Conservation (phyloP, 2,888 invertebrate species). For the Scaptomyza reducta region DNA sequence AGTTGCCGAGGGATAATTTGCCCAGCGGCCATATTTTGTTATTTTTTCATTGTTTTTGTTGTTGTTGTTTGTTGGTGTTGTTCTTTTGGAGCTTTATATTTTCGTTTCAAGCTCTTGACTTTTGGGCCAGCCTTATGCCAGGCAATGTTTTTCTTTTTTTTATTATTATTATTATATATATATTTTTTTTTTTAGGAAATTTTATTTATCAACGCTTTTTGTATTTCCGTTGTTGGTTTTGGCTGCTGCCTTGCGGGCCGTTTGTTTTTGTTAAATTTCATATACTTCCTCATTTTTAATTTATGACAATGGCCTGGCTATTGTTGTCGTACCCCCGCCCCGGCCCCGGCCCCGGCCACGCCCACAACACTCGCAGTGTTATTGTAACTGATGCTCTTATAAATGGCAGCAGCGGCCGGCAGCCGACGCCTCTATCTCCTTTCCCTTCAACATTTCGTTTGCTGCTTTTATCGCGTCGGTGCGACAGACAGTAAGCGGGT, state of each 20-base stretch:
- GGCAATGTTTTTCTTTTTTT: slow-evolving; percentile 19
- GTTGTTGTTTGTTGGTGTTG: slow-evolving; percentile 9
- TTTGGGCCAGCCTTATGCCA: slow-evolving; percentile 45
- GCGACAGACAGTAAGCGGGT: slow-evolving; percentile 50
- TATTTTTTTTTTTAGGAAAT: slow-evolving; percentile 53
- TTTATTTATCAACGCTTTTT: slow-evolving; percentile 77
- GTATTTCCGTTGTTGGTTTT: slow-evolving; percentile 65
- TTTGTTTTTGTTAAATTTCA: slow-evolving; percentile 78
- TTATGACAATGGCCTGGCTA: slow-evolving; percentile 79
- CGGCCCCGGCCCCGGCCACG: slow-evolving; percentile 25
- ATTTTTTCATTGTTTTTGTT: background rate
- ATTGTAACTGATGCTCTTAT: slow-evolving; percentile 80
- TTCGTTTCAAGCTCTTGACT: slow-evolving; percentile 39
- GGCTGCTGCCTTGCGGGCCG: slow-evolving; percentile 47
- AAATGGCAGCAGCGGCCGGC: slow-evolving; percentile 56
- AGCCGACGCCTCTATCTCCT: slow-evolving; percentile 28
- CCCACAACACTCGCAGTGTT: slow-evolving; percentile 43
- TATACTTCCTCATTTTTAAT: slow-evolving; percentile 80
- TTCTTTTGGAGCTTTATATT: background rate
- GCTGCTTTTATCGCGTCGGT: slow-evolving; percentile 75
- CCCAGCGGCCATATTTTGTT: slow-evolving; percentile 6
- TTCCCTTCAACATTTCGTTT: slow-evolving; percentile 57
- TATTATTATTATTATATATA: slow-evolving; percentile 29
- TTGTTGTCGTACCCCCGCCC: slow-evolving; percentile 58
- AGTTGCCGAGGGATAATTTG: slow-evolving; percentile 2